phyloP scores from a whole-genome alignment of 1,140 invertebrate species.

The Cylas formicarius region DNA sequence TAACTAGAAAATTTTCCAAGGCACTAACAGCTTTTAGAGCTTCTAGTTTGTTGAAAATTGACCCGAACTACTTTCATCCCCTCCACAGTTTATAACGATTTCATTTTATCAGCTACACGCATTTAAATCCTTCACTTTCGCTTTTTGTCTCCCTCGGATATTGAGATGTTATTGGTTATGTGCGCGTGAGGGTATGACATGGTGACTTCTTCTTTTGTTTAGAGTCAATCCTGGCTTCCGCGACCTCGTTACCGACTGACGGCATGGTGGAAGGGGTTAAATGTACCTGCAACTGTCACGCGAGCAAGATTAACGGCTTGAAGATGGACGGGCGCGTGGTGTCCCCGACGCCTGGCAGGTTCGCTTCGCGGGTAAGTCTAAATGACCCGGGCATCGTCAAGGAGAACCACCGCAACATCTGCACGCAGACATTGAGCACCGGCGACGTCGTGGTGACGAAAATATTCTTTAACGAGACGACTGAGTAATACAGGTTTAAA shows the following conservation, averaged over 20 bases:
- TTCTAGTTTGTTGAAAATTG: too few species aligned
- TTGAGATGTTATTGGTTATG: too few species aligned
- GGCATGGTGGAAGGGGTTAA: conserved; percentile 29
- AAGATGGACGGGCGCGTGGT: conserved; percentile 42
- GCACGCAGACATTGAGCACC: conserved; percentile 82
- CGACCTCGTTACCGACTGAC: conserved; percentile 52
- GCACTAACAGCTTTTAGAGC: too few species aligned
- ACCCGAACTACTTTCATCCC: too few species aligned
- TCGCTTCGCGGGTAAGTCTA: conserved; percentile 16
- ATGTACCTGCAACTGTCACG: conserved; percentile 33
- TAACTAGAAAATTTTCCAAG: too few species aligned
- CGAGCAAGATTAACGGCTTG: conserved; percentile 38
- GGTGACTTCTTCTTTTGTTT: conserved; percentile 1
- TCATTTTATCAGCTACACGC: too few species aligned
- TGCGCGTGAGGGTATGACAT: too few species aligned
- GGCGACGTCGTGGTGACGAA: conserved; percentile 89
- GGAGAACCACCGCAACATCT: conserved; percentile 42
- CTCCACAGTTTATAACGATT: too few species aligned
- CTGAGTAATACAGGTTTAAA: conserved; percentile 18
- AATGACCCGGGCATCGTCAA: conserved; percentile 18
- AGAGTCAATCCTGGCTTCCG: conserved; percentile 74
- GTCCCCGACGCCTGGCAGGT: conserved; percentile 40
- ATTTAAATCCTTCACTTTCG: too few species aligned
- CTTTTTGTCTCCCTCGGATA: too few species aligned
- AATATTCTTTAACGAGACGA: conserved; percentile 70